phyloP scores from a whole-genome alignment of 1,140 invertebrate species.

The Scaptomyza montana region DNA sequence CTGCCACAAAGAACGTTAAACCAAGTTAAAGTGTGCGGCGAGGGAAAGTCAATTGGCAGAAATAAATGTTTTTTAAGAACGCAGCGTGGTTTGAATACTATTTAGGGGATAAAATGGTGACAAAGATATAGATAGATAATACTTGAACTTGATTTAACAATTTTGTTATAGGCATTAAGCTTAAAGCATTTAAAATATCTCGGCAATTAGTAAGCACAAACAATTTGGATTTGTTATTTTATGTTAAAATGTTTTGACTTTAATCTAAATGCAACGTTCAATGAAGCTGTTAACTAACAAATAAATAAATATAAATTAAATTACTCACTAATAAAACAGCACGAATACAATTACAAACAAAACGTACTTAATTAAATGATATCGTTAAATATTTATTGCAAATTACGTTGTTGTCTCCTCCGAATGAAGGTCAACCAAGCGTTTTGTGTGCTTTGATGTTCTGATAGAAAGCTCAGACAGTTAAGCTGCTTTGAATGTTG shows the following conservation, averaged over 20 bases:
- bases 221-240: neutral
- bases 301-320: neutral
- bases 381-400: neutral
- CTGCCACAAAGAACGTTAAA: neutral
- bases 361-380: neutral
- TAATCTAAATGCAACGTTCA: neutral
- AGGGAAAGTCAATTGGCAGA: neutral
- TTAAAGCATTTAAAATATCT: no score
- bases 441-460: neutral
- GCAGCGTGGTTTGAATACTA: no score
- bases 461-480: neutral
- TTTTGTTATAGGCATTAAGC: no score
- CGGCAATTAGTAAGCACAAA: no score
- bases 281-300: no score
- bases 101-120: no score
- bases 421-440: neutral
- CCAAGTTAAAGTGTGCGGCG: neutral
- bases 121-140: no score
- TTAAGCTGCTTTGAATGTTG: neutral
- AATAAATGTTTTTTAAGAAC: no score
- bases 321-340: no score
- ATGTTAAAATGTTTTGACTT: neutral
- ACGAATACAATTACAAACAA: no score
- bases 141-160: no score
- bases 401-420: no score